Evolutionary conservation across 2,888 invertebrate genomes (phyloP).

Genomic region (Patella caerulea): DNA sequence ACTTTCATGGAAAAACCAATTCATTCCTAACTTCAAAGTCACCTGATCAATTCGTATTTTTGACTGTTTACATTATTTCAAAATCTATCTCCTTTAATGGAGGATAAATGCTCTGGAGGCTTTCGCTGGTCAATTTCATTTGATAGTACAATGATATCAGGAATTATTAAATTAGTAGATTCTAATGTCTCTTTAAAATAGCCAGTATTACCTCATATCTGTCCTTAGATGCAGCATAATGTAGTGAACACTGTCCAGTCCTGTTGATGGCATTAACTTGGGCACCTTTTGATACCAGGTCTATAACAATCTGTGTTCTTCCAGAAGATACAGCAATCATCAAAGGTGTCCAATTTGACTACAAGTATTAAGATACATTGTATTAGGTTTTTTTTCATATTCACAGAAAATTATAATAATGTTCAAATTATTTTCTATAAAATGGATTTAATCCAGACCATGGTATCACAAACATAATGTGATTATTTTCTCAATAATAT

Average conservation of each 20-base stretch:
- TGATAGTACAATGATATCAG: too few relatives aligned
- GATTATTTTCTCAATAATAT: too few relatives aligned
- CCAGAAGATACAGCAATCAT: slow-evolving; percentile 87
- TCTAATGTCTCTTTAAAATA: background rate
- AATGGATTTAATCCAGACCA: too few relatives aligned
- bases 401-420: too few relatives aligned
- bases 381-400: background rate
- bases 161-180: too few relatives aligned
- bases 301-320: slow-evolving; percentile 78
- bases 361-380: slow-evolving; percentile 18
- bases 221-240: slow-evolving; percentile 89
- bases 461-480: too few relatives aligned
- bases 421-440: too few relatives aligned
- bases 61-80: background rate
- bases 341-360: slow-evolving; percentile 79
- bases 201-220: slow-evolving; percentile 77
- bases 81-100: background rate
- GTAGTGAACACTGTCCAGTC: slow-evolving; percentile 85
- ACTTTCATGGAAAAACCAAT: background rate
- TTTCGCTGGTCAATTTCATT: too few relatives aligned
- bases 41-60: too few relatives aligned
- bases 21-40: background rate
- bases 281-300: slow-evolving; percentile 80
- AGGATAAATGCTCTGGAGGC: too few relatives aligned
- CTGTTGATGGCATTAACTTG: slow-evolving; percentile 81